Conservation (phyloP, 2,797 vertebrate genomes). For the Limosa lapponica region DNA sequence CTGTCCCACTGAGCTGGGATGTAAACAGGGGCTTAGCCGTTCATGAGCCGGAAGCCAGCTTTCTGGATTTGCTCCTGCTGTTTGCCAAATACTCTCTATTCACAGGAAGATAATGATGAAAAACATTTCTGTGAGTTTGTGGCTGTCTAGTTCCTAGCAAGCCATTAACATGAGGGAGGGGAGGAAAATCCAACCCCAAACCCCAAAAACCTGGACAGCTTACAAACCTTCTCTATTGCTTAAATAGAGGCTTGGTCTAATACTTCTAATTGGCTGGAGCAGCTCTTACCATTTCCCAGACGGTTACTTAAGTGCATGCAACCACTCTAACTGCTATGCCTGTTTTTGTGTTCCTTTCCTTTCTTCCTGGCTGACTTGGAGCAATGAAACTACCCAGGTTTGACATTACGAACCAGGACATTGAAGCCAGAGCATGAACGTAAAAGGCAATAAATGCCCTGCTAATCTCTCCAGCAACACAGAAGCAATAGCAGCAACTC, state of each 20-base stretch:
- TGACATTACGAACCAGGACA: not conserved
- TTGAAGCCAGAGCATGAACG: not conserved
- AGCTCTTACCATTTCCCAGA: not conserved
- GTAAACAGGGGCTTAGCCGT: not conserved
- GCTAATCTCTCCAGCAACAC: slow-evolving; percentile 19
- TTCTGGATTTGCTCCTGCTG: slow-evolving; percentile 25
- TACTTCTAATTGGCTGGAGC: not conserved
- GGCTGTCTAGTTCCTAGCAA: slow-evolving; percentile 22
- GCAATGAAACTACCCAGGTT: not conserved
- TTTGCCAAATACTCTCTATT: slow-evolving; percentile 1
- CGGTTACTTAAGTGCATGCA: not conserved
- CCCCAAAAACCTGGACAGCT: not conserved
- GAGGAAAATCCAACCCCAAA: not conserved
- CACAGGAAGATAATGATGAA: not conserved
- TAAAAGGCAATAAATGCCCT: slow-evolving; percentile 20
- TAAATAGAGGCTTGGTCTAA: not conserved
- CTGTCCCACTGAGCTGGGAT: not conserved
- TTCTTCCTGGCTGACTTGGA: not conserved
- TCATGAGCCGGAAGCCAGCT: slow-evolving; percentile 1
- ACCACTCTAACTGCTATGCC: not conserved
- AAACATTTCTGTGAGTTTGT: not conserved
- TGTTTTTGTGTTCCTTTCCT: not conserved
- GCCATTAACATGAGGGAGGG: not conserved
- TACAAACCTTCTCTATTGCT: not conserved
- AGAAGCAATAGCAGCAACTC: not conserved